A percentile compares a stretch with the other conserved stretches of the same genome.
Conservation (phyloP, 2,888 invertebrate genomes). For the Allolobophora icterica region DNA sequence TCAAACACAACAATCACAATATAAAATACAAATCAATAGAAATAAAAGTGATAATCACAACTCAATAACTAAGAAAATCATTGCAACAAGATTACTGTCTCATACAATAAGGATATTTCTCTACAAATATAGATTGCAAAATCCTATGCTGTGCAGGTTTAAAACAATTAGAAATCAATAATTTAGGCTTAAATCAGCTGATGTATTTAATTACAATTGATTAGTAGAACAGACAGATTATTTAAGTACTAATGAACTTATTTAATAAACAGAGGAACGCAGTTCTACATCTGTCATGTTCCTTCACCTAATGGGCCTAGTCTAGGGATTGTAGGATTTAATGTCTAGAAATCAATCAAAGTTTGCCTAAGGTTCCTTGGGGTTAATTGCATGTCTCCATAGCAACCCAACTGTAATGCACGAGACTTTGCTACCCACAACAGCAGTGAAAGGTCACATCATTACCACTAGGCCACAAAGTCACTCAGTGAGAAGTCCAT, state of each 20-base stretch:
- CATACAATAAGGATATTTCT: neutral
- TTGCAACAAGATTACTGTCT: neutral
- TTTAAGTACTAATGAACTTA: neutral
- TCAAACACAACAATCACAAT: constrained; percentile 17
- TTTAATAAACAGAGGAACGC: neutral
- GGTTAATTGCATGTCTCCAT: neutral
- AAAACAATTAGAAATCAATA: constrained; percentile 17
- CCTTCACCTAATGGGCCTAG: neutral
- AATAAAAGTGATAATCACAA: constrained; percentile 17
- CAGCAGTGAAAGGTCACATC: neutral
- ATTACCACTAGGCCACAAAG: neutral
- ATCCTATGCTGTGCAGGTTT: neutral
- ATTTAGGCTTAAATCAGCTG: neutral
- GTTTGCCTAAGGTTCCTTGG: neutral
- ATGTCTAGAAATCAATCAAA: neutral
- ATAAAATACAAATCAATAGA: neutral
- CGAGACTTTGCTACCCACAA: neutral
- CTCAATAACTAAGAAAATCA: neutral
- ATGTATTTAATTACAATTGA: neutral
- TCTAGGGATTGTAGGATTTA: neutral
- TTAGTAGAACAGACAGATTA: neutral
- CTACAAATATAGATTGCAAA: neutral
- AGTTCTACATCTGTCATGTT: neutral
- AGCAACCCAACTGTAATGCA: neutral
- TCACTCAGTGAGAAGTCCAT: neutral